Percentiles rank a stretch among this genome's conserved stretches.
Evolutionary conservation across 2,888 invertebrate genomes (phyloP).

Genomic region (Acanthosepion lycidas): DNA sequence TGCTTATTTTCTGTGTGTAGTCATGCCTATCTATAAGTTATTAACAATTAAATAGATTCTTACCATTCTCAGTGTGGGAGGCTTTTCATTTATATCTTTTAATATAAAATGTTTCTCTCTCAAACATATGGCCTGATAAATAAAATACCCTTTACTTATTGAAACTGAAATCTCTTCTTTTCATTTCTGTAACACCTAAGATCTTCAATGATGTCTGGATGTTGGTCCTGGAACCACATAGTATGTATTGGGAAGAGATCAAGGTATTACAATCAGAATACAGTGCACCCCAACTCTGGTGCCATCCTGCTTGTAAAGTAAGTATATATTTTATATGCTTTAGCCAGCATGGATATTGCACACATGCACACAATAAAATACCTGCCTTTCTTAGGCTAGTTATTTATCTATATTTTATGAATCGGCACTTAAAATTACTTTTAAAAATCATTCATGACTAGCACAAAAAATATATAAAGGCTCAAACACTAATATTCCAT

Average conservation of each 20-base stretch:
- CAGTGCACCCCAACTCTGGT: constrained; percentile 92
- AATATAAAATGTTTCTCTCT: neutral
- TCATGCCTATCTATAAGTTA: no score
- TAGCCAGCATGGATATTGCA: neutral
- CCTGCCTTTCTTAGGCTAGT: no score
- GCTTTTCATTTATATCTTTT: no score
- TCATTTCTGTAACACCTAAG: constrained; percentile 69
- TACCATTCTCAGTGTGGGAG: no score
- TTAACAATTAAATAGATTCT: no score
- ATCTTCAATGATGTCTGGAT: constrained; percentile 94
- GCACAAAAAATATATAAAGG: no score
- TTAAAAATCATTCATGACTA: no score
- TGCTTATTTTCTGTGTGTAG: no score
- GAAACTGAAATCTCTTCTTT: neutral
- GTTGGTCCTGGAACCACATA: constrained; percentile 82
- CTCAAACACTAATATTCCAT: no score
- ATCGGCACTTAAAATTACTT: no score
- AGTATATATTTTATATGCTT: constrained; percentile 74
- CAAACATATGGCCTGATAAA: neutral
- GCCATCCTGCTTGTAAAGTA: constrained; percentile 91
- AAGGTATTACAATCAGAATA: constrained; percentile 85
- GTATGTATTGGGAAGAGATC: constrained; percentile 79
- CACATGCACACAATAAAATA: no score
- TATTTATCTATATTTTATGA: no score
- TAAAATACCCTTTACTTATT: neutral